Evolutionary conservation across 1,140 invertebrate genomes (phyloP).

Genomic region (Drosophila seguyi): DNA sequence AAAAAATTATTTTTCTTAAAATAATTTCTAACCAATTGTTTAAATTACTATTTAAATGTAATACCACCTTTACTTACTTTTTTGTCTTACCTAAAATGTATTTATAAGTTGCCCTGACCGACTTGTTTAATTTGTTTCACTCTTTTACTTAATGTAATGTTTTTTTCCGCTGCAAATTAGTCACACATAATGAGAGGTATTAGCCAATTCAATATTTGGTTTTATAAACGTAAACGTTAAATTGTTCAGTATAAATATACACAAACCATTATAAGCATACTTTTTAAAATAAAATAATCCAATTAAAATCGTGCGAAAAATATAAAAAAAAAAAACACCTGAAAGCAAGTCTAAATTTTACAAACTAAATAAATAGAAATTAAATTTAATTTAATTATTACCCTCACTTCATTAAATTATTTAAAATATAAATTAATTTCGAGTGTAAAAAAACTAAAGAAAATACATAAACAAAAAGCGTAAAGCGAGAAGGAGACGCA

Average conservation of each 20-base stretch:
- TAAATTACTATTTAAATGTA: background rate
- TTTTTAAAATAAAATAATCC: background rate
- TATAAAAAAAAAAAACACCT: background rate
- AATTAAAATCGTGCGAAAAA: background rate
- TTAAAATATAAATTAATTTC: too few species aligned
- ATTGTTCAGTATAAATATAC: constrained; percentile 3
- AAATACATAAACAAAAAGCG: background rate
- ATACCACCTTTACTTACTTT: background rate
- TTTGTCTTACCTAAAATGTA: background rate
- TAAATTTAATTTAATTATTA: too few species aligned
- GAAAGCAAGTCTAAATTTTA: background rate
- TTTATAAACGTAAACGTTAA: too few species aligned
- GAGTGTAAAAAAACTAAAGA: constrained; percentile 1
- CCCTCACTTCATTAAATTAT: background rate
- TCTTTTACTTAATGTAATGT: constrained; percentile 17
- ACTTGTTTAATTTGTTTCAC: constrained; percentile 13
- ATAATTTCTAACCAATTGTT: too few species aligned
- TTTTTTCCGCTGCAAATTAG: constrained; percentile 25
- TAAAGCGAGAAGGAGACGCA: background rate
- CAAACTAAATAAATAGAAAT: background rate
- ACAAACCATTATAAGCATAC: background rate
- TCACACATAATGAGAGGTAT: constrained; percentile 41
- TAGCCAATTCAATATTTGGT: constrained; percentile 30
- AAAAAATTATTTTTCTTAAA: too few species aligned
- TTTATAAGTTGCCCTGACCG: constrained; percentile 23